Base-by-base conservation (phyloP, 1,140 invertebrate species). In the Drosophila chauvacae region DNA sequence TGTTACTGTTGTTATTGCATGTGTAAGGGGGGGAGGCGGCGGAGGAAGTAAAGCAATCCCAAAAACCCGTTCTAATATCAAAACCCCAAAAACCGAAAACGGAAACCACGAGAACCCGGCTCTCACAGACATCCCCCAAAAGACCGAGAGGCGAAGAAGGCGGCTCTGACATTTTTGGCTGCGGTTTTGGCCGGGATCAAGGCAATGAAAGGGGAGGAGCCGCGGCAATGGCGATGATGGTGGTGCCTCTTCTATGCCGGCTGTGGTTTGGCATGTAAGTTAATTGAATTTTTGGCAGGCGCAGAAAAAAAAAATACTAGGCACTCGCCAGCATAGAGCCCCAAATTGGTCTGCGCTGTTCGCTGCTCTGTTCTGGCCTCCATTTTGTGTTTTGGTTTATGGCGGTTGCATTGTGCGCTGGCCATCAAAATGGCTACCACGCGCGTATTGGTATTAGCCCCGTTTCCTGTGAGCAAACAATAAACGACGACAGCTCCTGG, bases 1-100 rank as follows among this genome's bases (percentile, higher is more conserved):
- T 45, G 28, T 65, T 72, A 47, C 16, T 50, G 63, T 88, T 88
- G 80, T 88, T 87, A 85, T 90, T 87, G 85, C 84, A 84, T 84
- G 33, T 16, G 33, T 16, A 13, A 23, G 10, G 7, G 10, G 7
- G 7, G 1, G 30, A 1, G 7, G 28, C 5, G 28, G 23, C 3
- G 23, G 6, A 20, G 23, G 7, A 13, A 48, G 23, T 5, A 48
- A 16, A 11, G 28, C 48, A 33, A 16, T 23, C 14, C 33, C 14
- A 45, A 65, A 79, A 85, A 66, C 70, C 66, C 63, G 4, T 60
- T 44, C 63, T 56, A 68, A 60, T 57, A 48, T 37, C 11, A 45
- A 60, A 58, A 53, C 18, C 53, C 37, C 23, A 45, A 39, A 60
- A 75, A 45, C 41, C 51, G 23, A 39, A 51, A 63, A 26, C 30